Conservation (phyloP, 2,113 vertebrate species). For the Calonectris borealis region DNA sequence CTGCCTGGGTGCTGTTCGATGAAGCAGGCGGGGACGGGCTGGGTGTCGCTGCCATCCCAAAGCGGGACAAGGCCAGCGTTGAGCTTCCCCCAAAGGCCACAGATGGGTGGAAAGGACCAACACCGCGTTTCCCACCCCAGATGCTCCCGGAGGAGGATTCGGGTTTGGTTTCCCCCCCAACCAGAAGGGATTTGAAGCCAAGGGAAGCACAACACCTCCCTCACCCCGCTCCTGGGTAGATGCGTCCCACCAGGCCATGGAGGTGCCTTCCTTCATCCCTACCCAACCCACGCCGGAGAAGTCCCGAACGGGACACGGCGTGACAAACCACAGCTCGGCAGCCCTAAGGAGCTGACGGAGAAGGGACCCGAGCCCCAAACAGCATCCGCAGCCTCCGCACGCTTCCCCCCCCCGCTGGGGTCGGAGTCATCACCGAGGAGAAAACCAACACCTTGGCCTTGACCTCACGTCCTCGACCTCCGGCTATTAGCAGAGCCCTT, state of each 20-base stretch:
- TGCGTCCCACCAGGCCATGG: rapidly evolving
- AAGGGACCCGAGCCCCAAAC: not conserved
- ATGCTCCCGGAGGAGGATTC: too few species aligned
- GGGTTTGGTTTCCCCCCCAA: rapidly evolving
- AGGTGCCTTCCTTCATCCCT: not conserved
- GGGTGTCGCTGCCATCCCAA: rapidly evolving
- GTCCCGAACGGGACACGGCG: rapidly evolving
- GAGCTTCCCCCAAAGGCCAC: not conserved
- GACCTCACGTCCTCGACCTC: constrained; percentile 70
- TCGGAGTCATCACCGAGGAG: not conserved
- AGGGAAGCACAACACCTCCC: not conserved
- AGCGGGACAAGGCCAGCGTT: rapidly evolving
- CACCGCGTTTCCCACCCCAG: rapidly evolving
- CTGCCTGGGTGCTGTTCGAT: not conserved
- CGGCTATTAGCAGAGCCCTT: not conserved
- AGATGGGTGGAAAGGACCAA: not conserved
- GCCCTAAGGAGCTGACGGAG: rapidly evolving
- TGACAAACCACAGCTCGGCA: not conserved
- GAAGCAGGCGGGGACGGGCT: rapidly evolving
- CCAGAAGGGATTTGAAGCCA: not conserved
- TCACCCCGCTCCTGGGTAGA: rapidly evolving
- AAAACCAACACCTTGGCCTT: constrained; percentile 40
- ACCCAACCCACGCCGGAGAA: not conserved
- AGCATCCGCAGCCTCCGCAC: not conserved
- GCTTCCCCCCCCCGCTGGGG: rapidly evolving